A percentile compares a stretch with the other conserved stretches of the same genome.
Evolutionary conservation across 2,797 vertebrate genomes (phyloP).

Genomic region (Rachycentron canadum): DNA sequence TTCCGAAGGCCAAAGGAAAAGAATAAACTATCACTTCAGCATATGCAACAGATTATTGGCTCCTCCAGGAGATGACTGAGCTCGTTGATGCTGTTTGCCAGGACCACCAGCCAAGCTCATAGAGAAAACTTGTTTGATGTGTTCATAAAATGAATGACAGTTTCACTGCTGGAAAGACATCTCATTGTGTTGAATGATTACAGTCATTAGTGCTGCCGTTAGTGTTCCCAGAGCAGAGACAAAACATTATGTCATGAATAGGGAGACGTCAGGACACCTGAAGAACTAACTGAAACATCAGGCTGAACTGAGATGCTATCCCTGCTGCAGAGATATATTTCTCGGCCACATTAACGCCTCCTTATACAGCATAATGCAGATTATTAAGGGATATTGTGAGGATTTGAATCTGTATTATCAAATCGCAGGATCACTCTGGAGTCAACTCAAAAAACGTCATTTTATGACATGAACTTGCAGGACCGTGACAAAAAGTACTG

Average conservation of each 20-base stretch:
- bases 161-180: conserved; percentile 71
- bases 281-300: conserved; percentile 41
- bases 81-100: conserved; percentile 66
- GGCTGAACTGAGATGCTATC: conserved; percentile 14
- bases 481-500: conserved; percentile 9
- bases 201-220: conserved; percentile 62
- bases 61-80: conserved; percentile 67
- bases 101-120: conserved; percentile 71
- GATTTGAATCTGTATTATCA: conserved; percentile 11
- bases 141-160: conserved; percentile 75
- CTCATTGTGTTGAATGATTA: conserved; percentile 68
- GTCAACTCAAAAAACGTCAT: no score
- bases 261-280: conserved; percentile 51
- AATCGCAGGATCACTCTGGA: no score
- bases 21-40: conserved; percentile 56
- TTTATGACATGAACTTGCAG: not conserved
- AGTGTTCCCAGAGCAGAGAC: conserved; percentile 46
- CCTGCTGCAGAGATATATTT: not conserved
- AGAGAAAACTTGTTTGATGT: conserved; percentile 61
- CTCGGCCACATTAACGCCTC: not conserved
- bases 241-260: conserved; percentile 45
- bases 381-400: not conserved
- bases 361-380: not conserved
- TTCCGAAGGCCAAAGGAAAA: conserved; percentile 38
- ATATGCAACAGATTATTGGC: conserved; percentile 72